Base-by-base conservation (phyloP, 2,797 vertebrate species). In the Helicolenus hilgendorfi region DNA sequence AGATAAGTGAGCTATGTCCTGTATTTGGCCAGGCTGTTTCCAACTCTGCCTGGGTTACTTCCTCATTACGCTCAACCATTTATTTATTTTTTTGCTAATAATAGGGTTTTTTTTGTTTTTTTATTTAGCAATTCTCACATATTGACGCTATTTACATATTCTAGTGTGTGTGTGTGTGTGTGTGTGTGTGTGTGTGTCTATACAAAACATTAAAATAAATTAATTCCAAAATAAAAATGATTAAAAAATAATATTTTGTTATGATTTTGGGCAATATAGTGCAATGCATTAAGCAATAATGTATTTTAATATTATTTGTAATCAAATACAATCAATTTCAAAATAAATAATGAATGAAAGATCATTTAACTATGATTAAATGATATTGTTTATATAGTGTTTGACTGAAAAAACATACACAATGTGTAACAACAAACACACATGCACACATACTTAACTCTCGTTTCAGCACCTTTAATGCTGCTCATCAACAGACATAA, bases 401-500 rank as follows among this genome's bases (percentile, higher is more conserved):
- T 31, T 70, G 8, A 24, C 36, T 27, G 2, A 49, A 20, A 49
- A 20, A 49, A 1, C 49, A 0, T 22, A 2, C 4, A 79, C 45
- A 31, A 2, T 63, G 7, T 24, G 26, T 38, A 56, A 33, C 14
- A 83, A 41, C 31, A 68, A 36, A 27, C 70, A 77, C 22, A 60
- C 20, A 55, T 26, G 1, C 35, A 24, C n/a, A 60, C 38, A 26
- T 22, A 31, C 13, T 11, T 71, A 9, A 26, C 35, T 84, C 60
- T 73, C 41, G 8, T 56, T 53, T 79, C 63, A 65, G 7, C 6
- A 71, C 11, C 31, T 59, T 11, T 35, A 63, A 63, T 49, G 18
- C 49, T 70, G 7, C 70, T 81, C 65, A 63, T 56, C 45, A 79
- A 18, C 10, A 76, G 41, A 77, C 49, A 72, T 49, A 79, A 71